Evolutionary conservation across 2,113 vertebrate species (phyloP), one percentile per base, ranked within the genome.

Genomic region (Papio anubis): DNA sequence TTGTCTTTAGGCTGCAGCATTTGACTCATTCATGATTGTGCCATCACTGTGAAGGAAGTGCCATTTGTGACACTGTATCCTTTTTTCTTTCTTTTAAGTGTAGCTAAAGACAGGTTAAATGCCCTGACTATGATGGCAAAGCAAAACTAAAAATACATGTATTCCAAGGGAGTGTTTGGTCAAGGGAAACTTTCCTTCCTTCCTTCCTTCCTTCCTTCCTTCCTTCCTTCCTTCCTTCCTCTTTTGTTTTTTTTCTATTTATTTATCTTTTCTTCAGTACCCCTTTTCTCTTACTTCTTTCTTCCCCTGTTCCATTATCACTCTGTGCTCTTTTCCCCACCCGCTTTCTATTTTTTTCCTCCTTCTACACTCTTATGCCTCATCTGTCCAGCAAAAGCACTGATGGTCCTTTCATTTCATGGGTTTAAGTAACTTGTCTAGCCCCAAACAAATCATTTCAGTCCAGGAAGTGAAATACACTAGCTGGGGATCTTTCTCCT

Each of bases 1-100:
- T 88, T 75, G 11, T 97, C 80, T 84, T 73, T 32, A 78, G 96
- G 14, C 38, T 81, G 86, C 32, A 83, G n/a, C 55, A 18, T 57
- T 92, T 55, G 83, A 76, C 43, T 83, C 17, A 8, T 20, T 78
- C 35, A 84, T 72, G 85, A 66, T 83, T 20, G 18, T 50, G 2
- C 43, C 57, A 38, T 87, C 32, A n/a, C 25, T 68, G 18, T 80
- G 59, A 94, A 68, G 59, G 43, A 59, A 66, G 38, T 91, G 50
- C 18, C 17, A 45, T 48, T 80, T 73, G 35, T 13, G 85, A 75
- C 7, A 27, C 21, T 23, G 5, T 38, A 3, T 66, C 14, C n/a
- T 66, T 57, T 91, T 45, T 80, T 45, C 18, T 59, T 73, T 57
- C 13, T 83, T 57, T 25, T 20, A 80, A 17, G 5, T 73, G 14